Base-by-base conservation (phyloP, 2,888 invertebrate genomes). In the Drepanosiphum platanoidis region DNA sequence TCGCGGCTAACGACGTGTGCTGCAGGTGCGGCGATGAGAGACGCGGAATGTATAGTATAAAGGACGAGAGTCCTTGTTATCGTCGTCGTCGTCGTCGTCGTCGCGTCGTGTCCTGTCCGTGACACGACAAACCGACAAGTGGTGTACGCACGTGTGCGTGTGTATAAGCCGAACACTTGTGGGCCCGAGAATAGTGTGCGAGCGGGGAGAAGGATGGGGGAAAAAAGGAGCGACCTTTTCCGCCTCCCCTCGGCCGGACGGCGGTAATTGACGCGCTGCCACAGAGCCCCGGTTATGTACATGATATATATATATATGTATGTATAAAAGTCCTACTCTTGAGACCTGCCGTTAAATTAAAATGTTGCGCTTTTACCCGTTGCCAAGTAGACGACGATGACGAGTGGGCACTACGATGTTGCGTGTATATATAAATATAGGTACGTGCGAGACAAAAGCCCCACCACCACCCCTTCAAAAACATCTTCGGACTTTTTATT, bases 331-430 rank as follows among this genome's bases (percentile, higher is more conserved):
- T 32, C 42, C 27, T 61, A 27, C 36, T 52, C 58, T 61, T 27
- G 75, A 78, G 64, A 39, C 30, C 30, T 32, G 30, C 42, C 30
- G 30, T 64, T 78, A 64, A 78, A 78, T 64, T 64, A 78, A 78
- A 78, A 78, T 66, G 64, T 66, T 42, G 30, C 58, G 7, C 30
- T 78, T 78, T 78, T 64, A 78, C 39, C 42, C 42, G 9, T 58
- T 32, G 30, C n/a, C 30, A 27, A 22, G 22, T 64, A 22, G 30
- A 32, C 46, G 52, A 13, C 27, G 39, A n/a, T 1, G 11, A 22
- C 15, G 58, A 78, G 75, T 61, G 36, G 22, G 52, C 22, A 22
- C 75, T 46, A 72, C 72, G 30, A 32, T 70, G 42, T 42, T n/a
- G n/a, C n/a, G 42, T 42, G 42, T 42, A 11, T 42, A 11, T 42